Conservation (phyloP, 2,888 invertebrate genomes). For the Monochamus alternatus region DNA sequence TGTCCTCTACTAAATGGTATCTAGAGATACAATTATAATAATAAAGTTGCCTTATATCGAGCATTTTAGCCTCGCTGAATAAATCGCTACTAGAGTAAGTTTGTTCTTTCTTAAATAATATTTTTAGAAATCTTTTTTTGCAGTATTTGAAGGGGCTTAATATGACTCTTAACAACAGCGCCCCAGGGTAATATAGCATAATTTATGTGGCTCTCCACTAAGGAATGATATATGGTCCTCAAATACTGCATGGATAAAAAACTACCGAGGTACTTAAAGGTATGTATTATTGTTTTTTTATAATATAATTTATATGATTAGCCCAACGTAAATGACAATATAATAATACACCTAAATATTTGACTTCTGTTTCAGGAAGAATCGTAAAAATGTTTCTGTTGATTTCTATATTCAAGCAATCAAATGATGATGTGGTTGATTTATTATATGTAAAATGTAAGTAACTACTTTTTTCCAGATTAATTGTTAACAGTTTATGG, state of each 20-base stretch:
- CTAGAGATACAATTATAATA: not conserved
- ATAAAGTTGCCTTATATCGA: not conserved
- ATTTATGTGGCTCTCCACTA: not conserved
- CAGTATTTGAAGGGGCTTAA: not conserved
- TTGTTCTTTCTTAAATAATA: not conserved
- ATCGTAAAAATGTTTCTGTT: not conserved
- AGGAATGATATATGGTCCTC: not conserved
- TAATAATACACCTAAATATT: conserved; percentile 5
- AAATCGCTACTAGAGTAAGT: not conserved
- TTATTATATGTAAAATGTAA: not conserved
- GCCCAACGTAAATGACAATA: not conserved
- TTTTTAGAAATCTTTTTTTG: conserved; percentile 2
- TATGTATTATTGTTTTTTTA: not conserved
- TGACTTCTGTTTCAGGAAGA: not conserved
- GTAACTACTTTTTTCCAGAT: not conserved
- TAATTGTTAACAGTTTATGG: not conserved
- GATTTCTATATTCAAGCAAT: not conserved
- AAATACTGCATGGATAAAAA: not conserved
- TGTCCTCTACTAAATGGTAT: not conserved
- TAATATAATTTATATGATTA: conserved; percentile 1
- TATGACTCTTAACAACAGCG: not conserved
- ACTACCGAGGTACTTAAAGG: not conserved
- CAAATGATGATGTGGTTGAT: not conserved
- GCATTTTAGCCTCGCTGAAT: not conserved
- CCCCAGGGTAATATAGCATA: not conserved